A percentile compares a stretch with the other conserved stretches of the same genome.
Evolutionary conservation across 2,797 vertebrate species (phyloP).

Genomic region (Phataginus tricuspis): DNA sequence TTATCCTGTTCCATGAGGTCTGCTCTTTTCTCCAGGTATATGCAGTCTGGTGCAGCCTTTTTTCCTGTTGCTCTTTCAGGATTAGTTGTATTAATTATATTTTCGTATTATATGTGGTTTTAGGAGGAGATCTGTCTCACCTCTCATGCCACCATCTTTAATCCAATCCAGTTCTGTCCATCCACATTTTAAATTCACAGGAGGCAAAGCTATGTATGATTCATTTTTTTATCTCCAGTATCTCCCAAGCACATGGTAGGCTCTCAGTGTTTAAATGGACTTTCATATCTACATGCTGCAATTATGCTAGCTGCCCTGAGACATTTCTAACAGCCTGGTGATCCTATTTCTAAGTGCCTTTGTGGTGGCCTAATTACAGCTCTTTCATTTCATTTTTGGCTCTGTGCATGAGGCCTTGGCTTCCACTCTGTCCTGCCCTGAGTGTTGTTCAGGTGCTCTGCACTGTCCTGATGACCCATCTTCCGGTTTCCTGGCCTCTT

Average conservation of each 20-base stretch:
- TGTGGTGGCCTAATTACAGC: not conserved
- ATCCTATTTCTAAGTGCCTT: not conserved
- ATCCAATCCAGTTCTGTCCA: not conserved
- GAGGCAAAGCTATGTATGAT: not conserved
- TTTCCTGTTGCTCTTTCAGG: too few species aligned
- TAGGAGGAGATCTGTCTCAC: too few species aligned
- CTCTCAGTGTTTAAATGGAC: not conserved
- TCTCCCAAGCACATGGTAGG: not conserved
- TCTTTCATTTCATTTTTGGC: not conserved
- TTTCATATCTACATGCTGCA: not conserved
- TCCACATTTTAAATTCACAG: constrained; percentile 10
- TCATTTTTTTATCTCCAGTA: constrained; percentile 1
- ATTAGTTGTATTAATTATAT: too few species aligned
- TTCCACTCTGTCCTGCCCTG: not conserved
- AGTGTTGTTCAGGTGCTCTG: not conserved
- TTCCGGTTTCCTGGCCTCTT: not conserved
- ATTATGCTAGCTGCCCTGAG: not conserved
- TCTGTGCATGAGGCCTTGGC: not conserved
- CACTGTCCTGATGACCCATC: not conserved
- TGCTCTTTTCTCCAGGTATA: too few species aligned
- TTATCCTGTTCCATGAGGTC: too few species aligned
- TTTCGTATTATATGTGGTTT: too few species aligned
- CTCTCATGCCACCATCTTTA: too few species aligned
- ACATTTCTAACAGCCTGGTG: not conserved
- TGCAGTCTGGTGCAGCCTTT: too few species aligned